Base-by-base conservation (phyloP, 1,140 invertebrate genomes). In the Orius insidiosus region DNA sequence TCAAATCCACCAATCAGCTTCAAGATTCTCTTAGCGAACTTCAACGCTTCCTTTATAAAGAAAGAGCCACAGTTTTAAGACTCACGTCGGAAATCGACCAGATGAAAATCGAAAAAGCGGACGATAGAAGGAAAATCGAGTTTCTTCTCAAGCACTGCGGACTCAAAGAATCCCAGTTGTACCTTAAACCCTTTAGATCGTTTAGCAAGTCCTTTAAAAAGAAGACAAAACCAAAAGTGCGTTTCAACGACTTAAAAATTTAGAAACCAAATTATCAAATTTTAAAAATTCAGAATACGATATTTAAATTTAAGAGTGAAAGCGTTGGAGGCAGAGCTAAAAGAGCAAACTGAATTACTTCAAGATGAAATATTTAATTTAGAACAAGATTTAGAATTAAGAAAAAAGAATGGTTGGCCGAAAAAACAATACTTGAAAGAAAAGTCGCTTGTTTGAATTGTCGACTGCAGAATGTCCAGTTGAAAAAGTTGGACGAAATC, bases 31-130 rank as follows among this genome's bases (percentile, higher is more conserved):
- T 54, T 5, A 51, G 50, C 41, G 51, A 52, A 9, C 39, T 52
- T 5, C 47, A 51, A 36, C 36, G 41, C 10, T 48, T 41, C 19
- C 33, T 54, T 2, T 50, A 48, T 18, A 42, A 49, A 24, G 53
- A 54, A 47, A 38, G 49, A 30, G 49, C 50, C 14, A 49, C 48
- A 14, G 47, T 48, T 11, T 37, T 54, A 15, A 36, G 33, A 11
- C 35, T 52, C 9, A 45, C 37, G 6, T 36, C 45, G 14, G 46
- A 52, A 34, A 54, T 51, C 32, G 53, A 54, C 15, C 32, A 38
- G 6, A 34, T 54, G 2, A 36, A 48, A 45, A 11, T 50, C 15
- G 33, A 45, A 40, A 18, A 14, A 9, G 11, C 34, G n/a, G 48
- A 45, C 16, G 40, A 46, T 13, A 14, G 24, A 13, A 50, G 35